These are phyloP conservation scores for Epicauta chinensis DNA, from an alignment of 1,140 invertebrate genomes.

Conservation along the genomic window DNA sequence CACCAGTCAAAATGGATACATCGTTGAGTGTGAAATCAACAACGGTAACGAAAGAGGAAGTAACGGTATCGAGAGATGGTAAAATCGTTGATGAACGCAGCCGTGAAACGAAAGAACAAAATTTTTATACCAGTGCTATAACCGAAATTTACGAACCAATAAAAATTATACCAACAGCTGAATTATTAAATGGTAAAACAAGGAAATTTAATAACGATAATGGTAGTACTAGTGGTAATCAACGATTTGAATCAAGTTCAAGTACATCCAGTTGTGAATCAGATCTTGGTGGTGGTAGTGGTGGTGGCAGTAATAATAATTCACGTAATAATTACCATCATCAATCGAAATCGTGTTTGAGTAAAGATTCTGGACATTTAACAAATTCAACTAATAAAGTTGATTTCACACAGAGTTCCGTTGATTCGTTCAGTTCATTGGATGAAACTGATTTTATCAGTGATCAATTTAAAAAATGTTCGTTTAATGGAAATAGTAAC, in stretches of 20 bases:
- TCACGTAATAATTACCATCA: conserved; percentile 5
- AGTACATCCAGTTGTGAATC: conserved; percentile 41
- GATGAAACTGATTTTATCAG: conserved; percentile 41
- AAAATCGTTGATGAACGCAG: conserved; percentile 64
- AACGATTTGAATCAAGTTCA: conserved; percentile 37
- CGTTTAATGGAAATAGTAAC: conserved; percentile 22
- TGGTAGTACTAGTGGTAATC: conserved; percentile 22
- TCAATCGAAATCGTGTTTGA: conserved; percentile 29
- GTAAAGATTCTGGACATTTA: conserved; percentile 40
- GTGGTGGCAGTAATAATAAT: no score
- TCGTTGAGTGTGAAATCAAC: conserved; percentile 67
- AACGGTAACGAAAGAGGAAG: conserved; percentile 65
- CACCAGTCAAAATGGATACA: conserved; percentile 66
- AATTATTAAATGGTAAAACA: conserved; percentile 35
- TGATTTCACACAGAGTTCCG: conserved; percentile 38
- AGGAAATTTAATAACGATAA: conserved; percentile 15
- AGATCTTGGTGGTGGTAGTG: conserved; percentile 17
- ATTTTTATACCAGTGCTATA: conserved; percentile 61
- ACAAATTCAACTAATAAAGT: conserved; percentile 37
- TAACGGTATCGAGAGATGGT: conserved; percentile 62
- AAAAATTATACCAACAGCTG: conserved; percentile 44
- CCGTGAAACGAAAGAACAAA: conserved; percentile 67
- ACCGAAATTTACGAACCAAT: conserved; percentile 65
- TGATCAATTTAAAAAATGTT: conserved; percentile 34
- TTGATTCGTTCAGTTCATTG: conserved; percentile 39